These are phyloP conservation scores for Caenorhabditis briggsae DNA, from an alignment of 1,140 invertebrate species.

Conservation along the genomic window DNA sequence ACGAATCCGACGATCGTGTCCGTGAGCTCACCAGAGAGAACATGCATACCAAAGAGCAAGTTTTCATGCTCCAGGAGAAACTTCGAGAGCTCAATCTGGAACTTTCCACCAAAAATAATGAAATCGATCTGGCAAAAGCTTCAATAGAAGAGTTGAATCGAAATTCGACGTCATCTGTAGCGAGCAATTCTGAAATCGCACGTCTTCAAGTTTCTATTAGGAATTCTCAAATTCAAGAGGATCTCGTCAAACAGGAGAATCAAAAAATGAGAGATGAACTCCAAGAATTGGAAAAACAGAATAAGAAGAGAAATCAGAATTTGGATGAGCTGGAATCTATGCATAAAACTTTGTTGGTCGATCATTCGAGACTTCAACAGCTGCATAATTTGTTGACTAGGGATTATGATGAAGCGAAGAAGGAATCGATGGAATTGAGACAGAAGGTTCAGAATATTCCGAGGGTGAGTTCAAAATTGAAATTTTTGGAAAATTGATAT, in stretches of 20 bases:
- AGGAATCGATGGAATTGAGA: slow-evolving; percentile 58
- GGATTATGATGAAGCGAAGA: slow-evolving; percentile 62
- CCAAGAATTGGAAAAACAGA: background rate
- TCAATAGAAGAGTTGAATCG: slow-evolving; percentile 66
- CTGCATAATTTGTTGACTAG: slow-evolving; percentile 59
- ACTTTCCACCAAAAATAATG: slow-evolving; percentile 60
- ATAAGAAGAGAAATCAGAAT: background rate
- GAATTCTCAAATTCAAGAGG: slow-evolving; percentile 63
- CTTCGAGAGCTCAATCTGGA: slow-evolving; percentile 65
- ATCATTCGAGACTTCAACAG: slow-evolving; percentile 65
- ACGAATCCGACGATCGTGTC: slow-evolving; percentile 65
- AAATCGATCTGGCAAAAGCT: slow-evolving; percentile 46
- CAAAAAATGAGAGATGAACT: slow-evolving; percentile 56
- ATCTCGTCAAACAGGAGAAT: slow-evolving; percentile 64
- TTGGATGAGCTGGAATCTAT: slow-evolving; percentile 57
- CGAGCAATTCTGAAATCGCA: slow-evolving; percentile 62
- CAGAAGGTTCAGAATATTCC: slow-evolving; percentile 53
- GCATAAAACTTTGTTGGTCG: slow-evolving; percentile 61
- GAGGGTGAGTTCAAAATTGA: slow-evolving; percentile 39
- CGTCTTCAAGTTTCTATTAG: slow-evolving; percentile 63
- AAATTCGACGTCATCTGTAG: slow-evolving; percentile 53
- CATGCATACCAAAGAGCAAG: slow-evolving; percentile 66
- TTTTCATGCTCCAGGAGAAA: slow-evolving; percentile 66
- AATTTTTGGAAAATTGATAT: too few species aligned
- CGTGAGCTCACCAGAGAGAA: slow-evolving; percentile 65